These are phyloP conservation scores for Enteromius trimaculatus DNA, from an alignment of 2,797 vertebrate genomes.

Conservation along the genomic window DNA sequence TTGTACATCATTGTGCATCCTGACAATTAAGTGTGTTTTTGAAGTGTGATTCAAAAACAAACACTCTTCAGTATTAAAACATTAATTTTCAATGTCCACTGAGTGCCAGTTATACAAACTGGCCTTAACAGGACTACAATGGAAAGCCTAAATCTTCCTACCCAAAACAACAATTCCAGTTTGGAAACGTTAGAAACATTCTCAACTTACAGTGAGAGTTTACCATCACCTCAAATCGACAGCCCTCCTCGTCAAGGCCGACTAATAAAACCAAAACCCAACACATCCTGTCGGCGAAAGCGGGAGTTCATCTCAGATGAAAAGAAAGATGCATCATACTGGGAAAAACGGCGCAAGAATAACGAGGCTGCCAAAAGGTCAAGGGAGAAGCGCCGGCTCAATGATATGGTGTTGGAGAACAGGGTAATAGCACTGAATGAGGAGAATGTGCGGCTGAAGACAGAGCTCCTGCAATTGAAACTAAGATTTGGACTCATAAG, in stretches of 20 bases:
- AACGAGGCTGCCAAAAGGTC: conserved; percentile 87
- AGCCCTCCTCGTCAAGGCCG: conserved; percentile 61
- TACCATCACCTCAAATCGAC: conserved; percentile 68
- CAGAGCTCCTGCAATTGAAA: conserved; percentile 83
- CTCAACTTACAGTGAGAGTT: conserved; percentile 67
- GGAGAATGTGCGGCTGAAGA: conserved; percentile 83
- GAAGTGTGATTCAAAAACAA: conserved; percentile 13
- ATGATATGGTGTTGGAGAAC: conserved; percentile 86
- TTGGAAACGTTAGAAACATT: conserved; percentile 68
- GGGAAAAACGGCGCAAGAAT: conserved; percentile 87
- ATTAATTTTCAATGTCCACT: conserved; percentile 60
- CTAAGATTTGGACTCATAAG: conserved; percentile 84
- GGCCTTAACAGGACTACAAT: conserved; percentile 68
- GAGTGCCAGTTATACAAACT: conserved; percentile 67
- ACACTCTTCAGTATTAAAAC: conserved; percentile 52
- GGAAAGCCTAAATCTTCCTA: conserved; percentile 77
- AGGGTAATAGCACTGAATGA: conserved; percentile 84
- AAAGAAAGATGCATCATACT: conserved; percentile 86
- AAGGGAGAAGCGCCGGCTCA: conserved; percentile 83
- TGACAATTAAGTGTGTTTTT: conserved; percentile 7
- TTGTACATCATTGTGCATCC: conserved; percentile 67
- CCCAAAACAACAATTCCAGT: conserved; percentile 66
- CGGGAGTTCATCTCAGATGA: conserved; percentile 87
- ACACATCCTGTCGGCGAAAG: conserved; percentile 76
- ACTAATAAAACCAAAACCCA: conserved; percentile 74